These are phyloP conservation scores for Carabus problematicus DNA, from an alignment of 2,888 invertebrate genomes.

Conservation along the genomic window DNA sequence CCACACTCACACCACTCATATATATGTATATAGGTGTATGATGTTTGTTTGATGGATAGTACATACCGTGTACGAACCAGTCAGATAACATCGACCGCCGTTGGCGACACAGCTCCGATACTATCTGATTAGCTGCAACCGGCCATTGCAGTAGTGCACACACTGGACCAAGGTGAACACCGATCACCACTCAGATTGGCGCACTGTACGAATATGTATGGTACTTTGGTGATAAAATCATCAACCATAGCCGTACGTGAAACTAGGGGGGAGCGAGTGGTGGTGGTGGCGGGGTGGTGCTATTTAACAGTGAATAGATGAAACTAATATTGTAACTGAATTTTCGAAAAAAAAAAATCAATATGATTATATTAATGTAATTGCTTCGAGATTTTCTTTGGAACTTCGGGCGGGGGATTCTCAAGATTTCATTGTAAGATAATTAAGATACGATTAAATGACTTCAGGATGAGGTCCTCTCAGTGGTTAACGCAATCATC, in stretches of 20 bases:
- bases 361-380: too few species aligned
- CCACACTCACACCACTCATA: too few species aligned
- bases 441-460: too few species aligned
- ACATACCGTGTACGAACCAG: constrained; percentile 34
- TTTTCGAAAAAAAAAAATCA: too few species aligned
- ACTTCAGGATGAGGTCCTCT: too few species aligned
- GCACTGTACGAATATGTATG: constrained; percentile 39
- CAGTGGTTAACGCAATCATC: too few species aligned
- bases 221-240: constrained; percentile 40
- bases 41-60: constrained; percentile 40
- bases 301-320: too few species aligned
- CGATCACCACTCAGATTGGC: constrained; percentile 23
- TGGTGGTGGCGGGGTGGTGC: too few species aligned
- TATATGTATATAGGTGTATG: constrained; percentile 22
- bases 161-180: constrained; percentile 5
- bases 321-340: too few species aligned
- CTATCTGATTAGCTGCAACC: constrained; percentile 37
- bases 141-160: constrained; percentile 23
- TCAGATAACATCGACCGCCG: constrained; percentile 38
- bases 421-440: not conserved
- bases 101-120: constrained; percentile 38
- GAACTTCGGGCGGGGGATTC: too few species aligned
- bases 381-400: too few species aligned
- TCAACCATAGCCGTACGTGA: constrained; percentile 32
- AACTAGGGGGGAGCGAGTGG: constrained; percentile 18